Conservation (phyloP, 1,140 invertebrate genomes). For the Drosophila navojoa region DNA sequence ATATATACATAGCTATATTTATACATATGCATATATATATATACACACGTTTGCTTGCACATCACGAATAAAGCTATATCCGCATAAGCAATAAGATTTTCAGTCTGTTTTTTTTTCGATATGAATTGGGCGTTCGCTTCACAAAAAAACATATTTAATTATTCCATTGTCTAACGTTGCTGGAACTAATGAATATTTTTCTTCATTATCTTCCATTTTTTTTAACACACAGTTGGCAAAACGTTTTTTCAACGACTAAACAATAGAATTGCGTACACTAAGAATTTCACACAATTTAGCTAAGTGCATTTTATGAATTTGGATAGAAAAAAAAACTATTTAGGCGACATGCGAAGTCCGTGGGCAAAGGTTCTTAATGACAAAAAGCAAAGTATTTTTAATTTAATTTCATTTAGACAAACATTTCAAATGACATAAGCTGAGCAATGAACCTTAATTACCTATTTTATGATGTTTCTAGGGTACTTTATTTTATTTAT, state of each 20-base stretch:
- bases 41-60: too few relatives aligned
- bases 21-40: too few relatives aligned
- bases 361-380: background rate
- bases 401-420: too few relatives aligned
- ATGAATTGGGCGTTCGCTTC: background rate
- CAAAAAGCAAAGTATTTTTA: too few relatives aligned
- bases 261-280: constrained; percentile 9
- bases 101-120: background rate
- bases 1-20: too few relatives aligned
- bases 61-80: constrained; percentile 6
- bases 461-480: too few relatives aligned
- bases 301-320: constrained; percentile 3
- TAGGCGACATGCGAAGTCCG: background rate
- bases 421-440: too few relatives aligned
- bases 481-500: too few relatives aligned
- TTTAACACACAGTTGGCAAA: constrained; percentile 1
- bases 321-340: too few relatives aligned
- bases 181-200: constrained; percentile 11
- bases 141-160: constrained; percentile 1
- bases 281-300: constrained; percentile 22
- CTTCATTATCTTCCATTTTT: too few relatives aligned
- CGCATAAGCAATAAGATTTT: too few relatives aligned
- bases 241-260: background rate
- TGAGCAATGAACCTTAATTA: too few relatives aligned
- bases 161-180: background rate